Percentiles rank a stretch among this genome's conserved stretches.
These are phyloP conservation scores for Pavo muticus DNA, from an alignment of 2,113 vertebrate genomes.

Conservation along the genomic window DNA sequence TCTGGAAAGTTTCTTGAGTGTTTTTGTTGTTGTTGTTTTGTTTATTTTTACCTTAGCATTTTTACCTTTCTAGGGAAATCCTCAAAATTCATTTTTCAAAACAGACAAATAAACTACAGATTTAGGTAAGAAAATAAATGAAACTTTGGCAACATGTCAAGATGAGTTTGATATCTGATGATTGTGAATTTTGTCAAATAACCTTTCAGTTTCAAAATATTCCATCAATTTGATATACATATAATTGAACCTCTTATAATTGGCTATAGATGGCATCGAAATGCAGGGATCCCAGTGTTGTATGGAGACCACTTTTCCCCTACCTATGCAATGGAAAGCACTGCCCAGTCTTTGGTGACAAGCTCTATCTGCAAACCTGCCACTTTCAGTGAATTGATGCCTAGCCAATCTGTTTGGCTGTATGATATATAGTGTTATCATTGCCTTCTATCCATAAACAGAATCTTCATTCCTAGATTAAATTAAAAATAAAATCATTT, in stretches of 20 bases:
- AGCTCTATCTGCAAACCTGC: background rate
- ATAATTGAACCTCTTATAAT: background rate
- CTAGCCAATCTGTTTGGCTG: background rate
- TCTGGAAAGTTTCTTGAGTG: background rate
- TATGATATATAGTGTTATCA: background rate
- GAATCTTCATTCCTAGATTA: background rate
- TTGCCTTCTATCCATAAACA: background rate
- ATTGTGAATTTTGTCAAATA: background rate
- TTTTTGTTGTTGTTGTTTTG: background rate
- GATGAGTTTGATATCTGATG: background rate
- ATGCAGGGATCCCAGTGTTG: background rate
- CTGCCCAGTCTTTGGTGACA: background rate
- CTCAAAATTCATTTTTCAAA: background rate
- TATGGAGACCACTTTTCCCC: background rate
- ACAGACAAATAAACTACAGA: background rate
- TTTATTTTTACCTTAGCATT: background rate
- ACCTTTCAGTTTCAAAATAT: background rate
- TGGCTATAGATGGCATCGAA: background rate
- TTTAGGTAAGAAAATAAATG: fast-evolving
- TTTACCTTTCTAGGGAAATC: background rate
- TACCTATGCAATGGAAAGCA: fast-evolving
- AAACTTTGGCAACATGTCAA: background rate
- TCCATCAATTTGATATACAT: background rate
- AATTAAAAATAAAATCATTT: background rate
- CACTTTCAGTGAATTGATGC: background rate